Evolutionary conservation across 1,140 invertebrate species (phyloP), one percentile per base, ranked within the genome.

Genomic region (Drosophila jambulina): DNA sequence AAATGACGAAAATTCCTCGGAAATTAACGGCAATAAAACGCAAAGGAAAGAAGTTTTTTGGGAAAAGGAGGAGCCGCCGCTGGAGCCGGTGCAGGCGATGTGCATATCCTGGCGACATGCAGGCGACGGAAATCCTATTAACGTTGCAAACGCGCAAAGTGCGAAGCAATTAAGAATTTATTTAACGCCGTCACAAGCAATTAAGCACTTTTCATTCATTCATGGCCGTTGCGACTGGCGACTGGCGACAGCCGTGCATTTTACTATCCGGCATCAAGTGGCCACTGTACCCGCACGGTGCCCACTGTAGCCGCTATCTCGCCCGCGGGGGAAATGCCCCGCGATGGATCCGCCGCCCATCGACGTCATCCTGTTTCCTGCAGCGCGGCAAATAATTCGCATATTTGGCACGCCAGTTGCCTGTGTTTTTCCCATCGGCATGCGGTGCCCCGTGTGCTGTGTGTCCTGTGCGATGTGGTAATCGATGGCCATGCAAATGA

Each of bases 111-210:
- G 69, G 65, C 78, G 53, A 57, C 45, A 60, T 58, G 57, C 60
- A 56, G 79, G 42, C 63, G 40, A 58, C 71, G 77, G 76, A 91
- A 91, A 91, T 91, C 84, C 90, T 90, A 91, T 91, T 91, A 91
- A 88, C 82, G 81, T 70, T 90, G 90, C 85, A 91, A 91, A 83
- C 90, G 87, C 88, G 91, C 85, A 92, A 92, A 92, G 91, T 92
- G 91, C 91, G 91, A 92, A 92, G 84, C 91, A 88, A 92, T 92
- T 92, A 92, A 92, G 91, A 92, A 92, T 92, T 92, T 92, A 92
- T 92, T 92, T 92, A 92, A 92, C 88, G 85, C 91, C 91, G 84
- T 92, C 91, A 92, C 91, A 92, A 92, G 91, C 91, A 92, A 92
- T 92, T 92, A 92, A 92, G 87, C 91, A 85, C 87, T 92, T 92